These are phyloP conservation scores for Gallinago media DNA, from an alignment of 2,113 vertebrate species.

Conservation along the genomic window DNA sequence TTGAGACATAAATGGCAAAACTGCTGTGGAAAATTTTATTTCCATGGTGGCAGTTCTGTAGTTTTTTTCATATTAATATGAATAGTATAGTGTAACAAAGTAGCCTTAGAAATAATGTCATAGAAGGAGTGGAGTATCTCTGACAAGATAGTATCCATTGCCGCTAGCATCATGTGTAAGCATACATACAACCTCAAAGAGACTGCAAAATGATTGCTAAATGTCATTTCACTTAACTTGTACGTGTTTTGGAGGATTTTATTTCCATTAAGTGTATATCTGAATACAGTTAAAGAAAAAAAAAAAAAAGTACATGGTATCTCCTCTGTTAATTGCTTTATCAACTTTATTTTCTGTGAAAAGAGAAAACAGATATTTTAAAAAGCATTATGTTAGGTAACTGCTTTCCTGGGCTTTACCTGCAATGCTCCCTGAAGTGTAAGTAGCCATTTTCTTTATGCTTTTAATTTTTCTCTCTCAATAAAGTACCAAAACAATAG, in stretches of 20 bases:
- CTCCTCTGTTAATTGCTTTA: background rate
- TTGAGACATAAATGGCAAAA: background rate
- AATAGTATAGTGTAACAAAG: background rate
- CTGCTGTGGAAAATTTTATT: background rate
- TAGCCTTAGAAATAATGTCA: background rate
- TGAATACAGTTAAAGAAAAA: background rate
- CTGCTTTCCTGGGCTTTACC: background rate
- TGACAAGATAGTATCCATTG: background rate
- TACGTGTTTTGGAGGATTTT: background rate
- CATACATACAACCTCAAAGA: background rate
- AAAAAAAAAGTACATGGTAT: background rate
- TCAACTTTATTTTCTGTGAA: background rate
- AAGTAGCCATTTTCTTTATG: background rate
- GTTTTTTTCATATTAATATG: background rate
- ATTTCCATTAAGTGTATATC: background rate
- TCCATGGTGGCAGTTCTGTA: background rate
- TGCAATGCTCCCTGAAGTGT: background rate
- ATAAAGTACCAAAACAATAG: background rate
- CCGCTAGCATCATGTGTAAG: background rate
- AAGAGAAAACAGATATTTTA: background rate
- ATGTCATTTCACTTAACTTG: background rate
- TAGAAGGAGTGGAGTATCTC: background rate
- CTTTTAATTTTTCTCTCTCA: background rate
- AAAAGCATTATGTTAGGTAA: background rate
- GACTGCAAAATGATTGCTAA: background rate